Evolutionary conservation across 2,113 vertebrate genomes (phyloP).

Genomic region (Megaceryle torquata): DNA sequence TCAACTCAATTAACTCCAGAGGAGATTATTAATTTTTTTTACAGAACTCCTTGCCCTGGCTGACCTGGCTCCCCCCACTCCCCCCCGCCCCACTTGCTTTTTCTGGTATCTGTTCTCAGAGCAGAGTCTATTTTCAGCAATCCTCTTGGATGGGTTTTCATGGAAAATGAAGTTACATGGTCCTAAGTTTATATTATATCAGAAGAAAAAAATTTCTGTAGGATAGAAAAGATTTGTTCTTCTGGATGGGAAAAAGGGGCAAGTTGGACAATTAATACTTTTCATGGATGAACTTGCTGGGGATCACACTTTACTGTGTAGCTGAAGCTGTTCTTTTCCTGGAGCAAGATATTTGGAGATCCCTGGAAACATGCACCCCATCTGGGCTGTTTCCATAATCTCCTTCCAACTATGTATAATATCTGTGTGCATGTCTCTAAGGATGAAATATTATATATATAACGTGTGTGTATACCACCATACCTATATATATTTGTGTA

Average conservation of each 20-base stretch:
- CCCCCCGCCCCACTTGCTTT: background rate
- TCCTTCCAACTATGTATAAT: background rate
- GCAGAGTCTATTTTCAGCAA: slow-evolving; percentile 43
- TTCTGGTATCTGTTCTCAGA: slow-evolving; percentile 47
- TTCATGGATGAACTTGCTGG: background rate
- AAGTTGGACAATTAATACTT: background rate
- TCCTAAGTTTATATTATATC: slow-evolving; percentile 31
- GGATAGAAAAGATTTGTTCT: slow-evolving; percentile 16
- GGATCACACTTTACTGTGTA: background rate
- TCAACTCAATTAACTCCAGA: background rate
- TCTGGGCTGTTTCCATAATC: background rate
- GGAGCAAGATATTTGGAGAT: background rate
- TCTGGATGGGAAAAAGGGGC: background rate
- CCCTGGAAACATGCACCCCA: background rate
- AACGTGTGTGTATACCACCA: too few species aligned
- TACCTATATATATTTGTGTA: background rate
- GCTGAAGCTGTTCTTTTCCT: background rate
- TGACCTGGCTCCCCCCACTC: background rate
- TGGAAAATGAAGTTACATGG: slow-evolving; percentile 22
- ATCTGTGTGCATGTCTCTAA: background rate
- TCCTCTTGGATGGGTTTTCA: slow-evolving; percentile 33
- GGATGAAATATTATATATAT: background rate
- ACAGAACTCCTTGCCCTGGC: background rate
- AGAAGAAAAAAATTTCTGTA: slow-evolving; percentile 37
- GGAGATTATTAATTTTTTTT: background rate